Conservation (phyloP, 2,797 vertebrate genomes). For the Gobio occitaniae region DNA sequence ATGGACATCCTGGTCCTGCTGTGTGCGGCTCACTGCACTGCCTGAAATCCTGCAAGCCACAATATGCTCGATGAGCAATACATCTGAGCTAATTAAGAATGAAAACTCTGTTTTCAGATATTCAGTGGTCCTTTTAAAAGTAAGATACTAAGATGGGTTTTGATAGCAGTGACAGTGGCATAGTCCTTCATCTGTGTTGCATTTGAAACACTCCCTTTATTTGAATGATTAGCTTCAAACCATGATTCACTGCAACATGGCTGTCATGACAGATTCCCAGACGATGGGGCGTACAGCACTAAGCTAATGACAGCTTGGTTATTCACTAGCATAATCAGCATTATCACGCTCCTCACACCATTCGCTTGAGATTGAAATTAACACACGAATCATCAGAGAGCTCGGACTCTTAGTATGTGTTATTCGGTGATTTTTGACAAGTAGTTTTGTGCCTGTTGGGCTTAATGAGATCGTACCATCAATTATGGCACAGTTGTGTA, state of each 20-base stretch:
- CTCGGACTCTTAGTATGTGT: neutral
- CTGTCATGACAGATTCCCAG: constrained; percentile 56
- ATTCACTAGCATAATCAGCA: constrained; percentile 44
- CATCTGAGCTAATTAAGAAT: constrained; percentile 73
- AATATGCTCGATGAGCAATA: constrained; percentile 23
- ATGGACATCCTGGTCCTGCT: constrained; percentile 47
- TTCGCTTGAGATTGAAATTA: constrained; percentile 42
- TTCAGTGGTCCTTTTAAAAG: constrained; percentile 59
- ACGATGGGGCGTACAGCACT: constrained; percentile 33
- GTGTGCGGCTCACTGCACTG: constrained; percentile 31
- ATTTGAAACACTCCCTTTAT: constrained; percentile 49
- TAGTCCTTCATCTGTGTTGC: constrained; percentile 31
- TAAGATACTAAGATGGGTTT: constrained; percentile 53
- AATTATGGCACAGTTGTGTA: constrained; percentile 30
- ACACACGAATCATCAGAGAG: constrained; percentile 27
- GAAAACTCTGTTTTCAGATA: constrained; percentile 68
- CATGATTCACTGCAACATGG: constrained; percentile 59
- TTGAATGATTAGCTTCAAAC: constrained; percentile 56
- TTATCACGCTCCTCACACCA: constrained; percentile 42
- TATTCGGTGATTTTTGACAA: constrained; percentile 43
- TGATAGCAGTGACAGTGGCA: constrained; percentile 9
- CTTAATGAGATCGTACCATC: constrained; percentile 53
- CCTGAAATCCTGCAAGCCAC: constrained; percentile 36
- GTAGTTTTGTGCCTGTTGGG: constrained; percentile 41
- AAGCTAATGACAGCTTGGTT: constrained; percentile 54